Evolutionary conservation across 2,113 vertebrate genomes (phyloP), one percentile per base, ranked within the genome.

Genomic region (Dolichallabes microphthalmus): DNA sequence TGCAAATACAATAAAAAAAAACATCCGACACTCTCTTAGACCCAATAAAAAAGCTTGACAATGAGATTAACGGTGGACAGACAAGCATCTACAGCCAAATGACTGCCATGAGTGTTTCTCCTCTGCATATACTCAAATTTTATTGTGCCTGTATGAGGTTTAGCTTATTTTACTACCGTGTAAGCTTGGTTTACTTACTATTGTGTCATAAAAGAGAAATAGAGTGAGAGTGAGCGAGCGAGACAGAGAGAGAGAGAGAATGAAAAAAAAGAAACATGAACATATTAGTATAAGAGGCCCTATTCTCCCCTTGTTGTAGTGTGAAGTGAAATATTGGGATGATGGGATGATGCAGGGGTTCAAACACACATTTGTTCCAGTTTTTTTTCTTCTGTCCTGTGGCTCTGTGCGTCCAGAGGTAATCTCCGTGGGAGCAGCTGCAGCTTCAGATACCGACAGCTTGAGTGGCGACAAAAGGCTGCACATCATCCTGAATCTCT

Each of bases 381-480:
- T 86, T 82, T 80, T 45, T 45, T 45, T 45, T 17, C n/a, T 60
- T 79, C 80, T 80, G 76, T 60, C 55, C 80, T 19, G 68, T 32
- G 53, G 30, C 20, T 2, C 32, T n/a, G 35, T 80, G 76, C 76
- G 71, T 80, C 55, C 71, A 85, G 66, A 20, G 32, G 20, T 90
- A 88, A 84, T 83, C 86, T 88, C 81, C 73, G 80, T 86, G 86
- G 88, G 88, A 90, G 84, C 73, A 82, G 84, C 85, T 35, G 25
- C n/a, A 80, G 86, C 78, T 87, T 87, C 80, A 81, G 66, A 79
- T 45, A 61, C 60, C 78, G 39, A 27, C 77, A 81, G 25, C 64
- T 55, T 80, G 79, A 53, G 25, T 27, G 17, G 63, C 63, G 32
- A 81, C 30, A 82, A 74, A 82, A 60, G 53, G 52, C 53, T 76